Percentiles rank a stretch among this genome's conserved stretches.
phyloP scores from a whole-genome alignment of 2,113 vertebrate species.

The Chelonoidis abingdonii region DNA sequence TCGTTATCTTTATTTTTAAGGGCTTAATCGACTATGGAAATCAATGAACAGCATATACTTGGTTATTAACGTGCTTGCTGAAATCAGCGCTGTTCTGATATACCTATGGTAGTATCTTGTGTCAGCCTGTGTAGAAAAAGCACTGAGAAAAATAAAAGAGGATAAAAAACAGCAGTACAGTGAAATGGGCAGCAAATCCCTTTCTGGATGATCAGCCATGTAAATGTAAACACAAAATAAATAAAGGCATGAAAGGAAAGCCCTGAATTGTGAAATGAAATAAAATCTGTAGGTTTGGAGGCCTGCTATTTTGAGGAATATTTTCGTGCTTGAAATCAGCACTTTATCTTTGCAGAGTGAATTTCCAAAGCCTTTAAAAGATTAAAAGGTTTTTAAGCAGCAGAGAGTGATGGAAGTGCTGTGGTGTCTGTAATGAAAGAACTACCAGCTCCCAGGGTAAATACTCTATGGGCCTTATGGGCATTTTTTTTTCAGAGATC shows the following conservation, averaged over 20 bases:
- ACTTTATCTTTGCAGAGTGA: conserved; percentile 20
- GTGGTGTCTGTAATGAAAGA: conserved; percentile 18
- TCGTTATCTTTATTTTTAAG: conserved; percentile 52
- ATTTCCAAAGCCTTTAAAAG: conserved; percentile 46
- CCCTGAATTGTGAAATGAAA: conserved; percentile 16
- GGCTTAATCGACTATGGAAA: conserved; percentile 48
- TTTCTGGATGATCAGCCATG: neutral
- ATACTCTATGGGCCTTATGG: conserved; percentile 27
- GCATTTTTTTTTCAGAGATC: conserved; percentile 15
- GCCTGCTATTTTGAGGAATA: neutral
- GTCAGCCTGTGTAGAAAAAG: neutral
- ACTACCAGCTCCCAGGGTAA: conserved; percentile 14
- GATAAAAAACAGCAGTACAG: neutral
- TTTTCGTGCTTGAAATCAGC: conserved; percentile 36
- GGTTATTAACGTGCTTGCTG: neutral
- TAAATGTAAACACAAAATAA: conserved; percentile 41
- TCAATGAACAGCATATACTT: conserved; percentile 2
- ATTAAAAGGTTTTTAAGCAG: conserved; percentile 17
- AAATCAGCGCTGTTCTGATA: neutral
- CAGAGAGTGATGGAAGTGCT: conserved; percentile 5
- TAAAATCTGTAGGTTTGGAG: neutral
- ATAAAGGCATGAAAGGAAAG: neutral
- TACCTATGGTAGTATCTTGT: neutral
- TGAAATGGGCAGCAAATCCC: conserved; percentile 3
- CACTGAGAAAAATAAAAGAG: conserved; percentile 8